Evolutionary conservation across 2,888 invertebrate genomes (phyloP).

Genomic region (Cryptocephalus primarius): DNA sequence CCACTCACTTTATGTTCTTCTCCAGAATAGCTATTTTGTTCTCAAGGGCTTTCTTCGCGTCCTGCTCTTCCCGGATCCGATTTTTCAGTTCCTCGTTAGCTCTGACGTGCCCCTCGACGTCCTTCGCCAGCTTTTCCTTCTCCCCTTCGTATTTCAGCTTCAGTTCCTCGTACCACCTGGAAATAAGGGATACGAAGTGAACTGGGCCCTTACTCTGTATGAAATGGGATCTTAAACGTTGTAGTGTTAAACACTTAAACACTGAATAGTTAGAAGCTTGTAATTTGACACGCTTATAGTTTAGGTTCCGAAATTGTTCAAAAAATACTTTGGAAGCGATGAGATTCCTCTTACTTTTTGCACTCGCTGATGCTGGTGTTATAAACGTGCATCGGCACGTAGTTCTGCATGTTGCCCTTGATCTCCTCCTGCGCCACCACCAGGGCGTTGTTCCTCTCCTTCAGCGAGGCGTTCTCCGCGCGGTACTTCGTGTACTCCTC

Average conservation of each 20-base stretch:
- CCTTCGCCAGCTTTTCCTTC: constrained; percentile 46
- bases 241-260: no score
- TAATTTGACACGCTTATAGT: no score
- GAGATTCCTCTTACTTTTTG: constrained; percentile 41
- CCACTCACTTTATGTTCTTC: constrained; percentile 36
- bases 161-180: constrained; percentile 60
- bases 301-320: no score
- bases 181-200: constrained; percentile 9
- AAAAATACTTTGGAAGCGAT: no score
- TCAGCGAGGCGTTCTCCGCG: constrained; percentile 46
- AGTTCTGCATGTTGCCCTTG: constrained; percentile 42
- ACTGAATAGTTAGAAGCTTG: no score
- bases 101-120: constrained; percentile 40
- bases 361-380: constrained; percentile 62
- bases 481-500: constrained; percentile 49
- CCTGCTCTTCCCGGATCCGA: constrained; percentile 35
- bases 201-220: no score
- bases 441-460: constrained; percentile 47
- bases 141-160: constrained; percentile 63
- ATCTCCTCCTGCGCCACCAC: constrained; percentile 42
- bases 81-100: constrained; percentile 39
- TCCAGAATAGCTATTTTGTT: constrained; percentile 44
- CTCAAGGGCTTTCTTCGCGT: constrained; percentile 41
- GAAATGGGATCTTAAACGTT: no score
- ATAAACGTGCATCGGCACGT: constrained; percentile 54